phyloP scores from a whole-genome alignment of 2,113 vertebrate genomes.

The Nycticebus coucang region DNA sequence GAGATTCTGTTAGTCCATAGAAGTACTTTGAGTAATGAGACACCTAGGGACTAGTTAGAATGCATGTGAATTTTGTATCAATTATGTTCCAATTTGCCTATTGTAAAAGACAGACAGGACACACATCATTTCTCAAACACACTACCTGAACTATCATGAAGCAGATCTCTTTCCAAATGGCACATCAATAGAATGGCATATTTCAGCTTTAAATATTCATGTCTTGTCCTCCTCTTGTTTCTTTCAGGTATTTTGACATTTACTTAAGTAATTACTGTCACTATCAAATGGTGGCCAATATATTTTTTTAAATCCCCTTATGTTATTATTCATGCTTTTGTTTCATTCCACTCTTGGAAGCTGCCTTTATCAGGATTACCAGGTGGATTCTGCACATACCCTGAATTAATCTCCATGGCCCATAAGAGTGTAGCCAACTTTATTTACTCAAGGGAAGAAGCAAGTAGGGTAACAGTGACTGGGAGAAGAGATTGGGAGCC shows the following conservation, averaged over 20 bases:
- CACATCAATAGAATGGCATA: conserved; percentile 55
- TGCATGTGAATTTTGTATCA: not conserved
- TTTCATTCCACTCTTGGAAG: conserved; percentile 77
- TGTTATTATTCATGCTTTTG: conserved; percentile 78
- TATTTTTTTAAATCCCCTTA: conserved; percentile 73
- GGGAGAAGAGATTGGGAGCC: conserved; percentile 17
- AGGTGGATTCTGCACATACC: conserved; percentile 76
- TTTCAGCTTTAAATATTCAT: conserved; percentile 81
- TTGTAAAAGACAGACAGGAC: conserved; percentile 48
- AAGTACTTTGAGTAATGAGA: not conserved
- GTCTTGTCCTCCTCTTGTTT: conserved; percentile 72
- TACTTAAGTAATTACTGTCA: conserved; percentile 82
- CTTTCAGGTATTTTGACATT: conserved; percentile 82
- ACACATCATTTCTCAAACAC: not conserved
- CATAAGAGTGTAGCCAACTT: conserved; percentile 70
- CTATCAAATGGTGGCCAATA: conserved; percentile 72
- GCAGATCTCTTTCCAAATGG: conserved; percentile 65
- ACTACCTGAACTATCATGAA: conserved; percentile 14
- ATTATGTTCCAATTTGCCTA: conserved; percentile 41
- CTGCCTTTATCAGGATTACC: conserved; percentile 75
- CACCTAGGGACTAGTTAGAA: not conserved
- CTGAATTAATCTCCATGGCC: conserved; percentile 79
- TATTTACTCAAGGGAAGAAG: conserved; percentile 71
- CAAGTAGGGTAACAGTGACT: conserved; percentile 44
- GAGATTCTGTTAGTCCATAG: not conserved